Evolutionary conservation across 2,113 vertebrate species (phyloP).

Genomic region (Chiloscyllium plagiosum): DNA sequence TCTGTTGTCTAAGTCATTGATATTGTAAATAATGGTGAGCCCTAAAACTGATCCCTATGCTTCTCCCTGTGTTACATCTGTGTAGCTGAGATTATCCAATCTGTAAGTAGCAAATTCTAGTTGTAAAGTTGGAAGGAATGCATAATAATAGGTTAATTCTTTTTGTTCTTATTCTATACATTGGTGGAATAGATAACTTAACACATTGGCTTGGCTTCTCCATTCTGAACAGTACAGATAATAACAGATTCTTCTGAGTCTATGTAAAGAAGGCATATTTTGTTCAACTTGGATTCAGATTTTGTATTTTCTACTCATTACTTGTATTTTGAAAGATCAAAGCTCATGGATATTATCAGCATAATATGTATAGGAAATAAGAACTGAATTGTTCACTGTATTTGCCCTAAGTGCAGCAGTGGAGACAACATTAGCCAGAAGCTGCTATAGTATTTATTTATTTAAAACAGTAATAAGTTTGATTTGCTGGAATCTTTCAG

Average conservation of each 20-base stretch:
- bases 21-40: no score
- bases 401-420: not conserved
- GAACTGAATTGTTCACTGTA: not conserved
- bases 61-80: not conserved
- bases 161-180: not conserved
- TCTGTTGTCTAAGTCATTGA: no score
- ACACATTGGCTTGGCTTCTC: not conserved
- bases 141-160: not conserved
- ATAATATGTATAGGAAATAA: not conserved
- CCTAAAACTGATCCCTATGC: no score
- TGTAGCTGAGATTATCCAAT: not conserved
- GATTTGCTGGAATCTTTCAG: not conserved
- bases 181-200: not conserved
- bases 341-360: not conserved
- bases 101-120: not conserved
- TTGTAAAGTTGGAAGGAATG: not conserved
- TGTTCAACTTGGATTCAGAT: not conserved
- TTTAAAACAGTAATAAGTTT: not conserved
- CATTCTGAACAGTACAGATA: not conserved
- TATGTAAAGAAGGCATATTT: not conserved
- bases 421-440: not conserved
- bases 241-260: not conserved
- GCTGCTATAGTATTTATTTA: not conserved
- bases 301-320: not conserved
- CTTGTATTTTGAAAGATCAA: not conserved